phyloP scores from a whole-genome alignment of 2,797 vertebrate species.

The Arremon brunneinucha region DNA sequence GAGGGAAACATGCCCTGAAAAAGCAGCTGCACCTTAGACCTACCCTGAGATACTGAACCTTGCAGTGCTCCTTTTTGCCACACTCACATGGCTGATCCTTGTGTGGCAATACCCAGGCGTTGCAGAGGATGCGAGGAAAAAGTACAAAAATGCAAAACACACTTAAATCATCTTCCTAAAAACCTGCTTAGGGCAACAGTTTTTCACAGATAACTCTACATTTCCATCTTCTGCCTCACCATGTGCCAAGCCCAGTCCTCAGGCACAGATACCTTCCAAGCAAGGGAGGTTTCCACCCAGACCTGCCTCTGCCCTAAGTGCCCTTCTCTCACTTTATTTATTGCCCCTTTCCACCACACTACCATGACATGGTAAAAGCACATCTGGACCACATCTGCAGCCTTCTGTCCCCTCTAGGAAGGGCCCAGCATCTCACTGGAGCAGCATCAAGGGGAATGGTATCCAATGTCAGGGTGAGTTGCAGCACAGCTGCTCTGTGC shows the following conservation, averaged over 20 bases:
- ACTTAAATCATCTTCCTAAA: background rate
- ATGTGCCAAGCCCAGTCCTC: background rate
- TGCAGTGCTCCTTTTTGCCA: background rate
- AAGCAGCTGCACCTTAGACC: background rate
- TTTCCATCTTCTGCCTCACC: background rate
- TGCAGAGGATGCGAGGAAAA: accelerated
- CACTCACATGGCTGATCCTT: background rate
- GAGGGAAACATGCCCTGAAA: background rate
- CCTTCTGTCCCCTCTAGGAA: background rate
- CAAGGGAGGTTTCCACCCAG: background rate
- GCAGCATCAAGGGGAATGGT: background rate
- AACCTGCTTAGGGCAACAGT: background rate
- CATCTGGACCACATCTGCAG: background rate
- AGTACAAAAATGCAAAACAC: background rate
- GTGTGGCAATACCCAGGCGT: accelerated
- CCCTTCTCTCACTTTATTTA: background rate
- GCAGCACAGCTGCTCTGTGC: background rate
- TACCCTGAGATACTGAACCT: background rate
- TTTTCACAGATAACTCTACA: background rate
- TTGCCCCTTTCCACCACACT: background rate
- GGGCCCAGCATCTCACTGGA: background rate
- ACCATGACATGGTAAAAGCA: background rate
- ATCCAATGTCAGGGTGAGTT: background rate
- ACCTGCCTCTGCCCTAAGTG: background rate
- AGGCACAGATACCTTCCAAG: background rate